Base-by-base conservation (phyloP, 1,140 invertebrate species). In the Caerostris extrusa region DNA sequence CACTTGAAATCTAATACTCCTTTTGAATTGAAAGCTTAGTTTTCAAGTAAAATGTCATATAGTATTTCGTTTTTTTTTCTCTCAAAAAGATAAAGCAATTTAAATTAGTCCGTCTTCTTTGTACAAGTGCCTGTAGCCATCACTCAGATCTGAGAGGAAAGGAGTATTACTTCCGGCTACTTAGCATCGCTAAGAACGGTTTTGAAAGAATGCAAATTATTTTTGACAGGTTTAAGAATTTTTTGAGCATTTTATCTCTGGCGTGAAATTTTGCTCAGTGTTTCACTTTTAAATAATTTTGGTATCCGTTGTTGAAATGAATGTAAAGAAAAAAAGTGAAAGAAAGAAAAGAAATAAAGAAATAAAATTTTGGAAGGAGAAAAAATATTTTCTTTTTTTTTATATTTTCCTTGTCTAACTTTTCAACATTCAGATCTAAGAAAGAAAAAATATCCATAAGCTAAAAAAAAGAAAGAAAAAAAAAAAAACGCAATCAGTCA, bases 401-500 rank as follows among this genome's bases (percentile, higher is more conserved):
- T 53, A 34, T 34, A 34, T 34, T 8, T 88, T 88, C 50, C 86
- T 34, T 88, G 82, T 83, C 86, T 64, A 88, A 88, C 86, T 64
- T 88, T 85, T 60, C 57, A 88, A 64, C 58, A 88, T 64, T 88
- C 86, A 64, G n/a, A 88, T n/a, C 12, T n/a, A 57, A 4, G 55
- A 7, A 5, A 3, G 56, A 19, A 55, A 14, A 88, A 88, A 90
- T 90, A 56, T 69, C 53, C 64, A 90, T 69, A 90, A 19, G 6
- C 12, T 55, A 50, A 50, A 7, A 77, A 17, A 77, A 57, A 58
- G n/a, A 5, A 53, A 34, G 34, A 34, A 34, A 34, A 2, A 57
- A 57, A n/a, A 90, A 34, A 50, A 90, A 90, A 90, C 56, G 69
- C 55, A 90, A 90, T 77, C 88, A 90, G 61, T 90, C 88, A 90